Evolutionary conservation across 2,888 invertebrate genomes (phyloP).

Genomic region (Sceliomorpha sp.): DNA sequence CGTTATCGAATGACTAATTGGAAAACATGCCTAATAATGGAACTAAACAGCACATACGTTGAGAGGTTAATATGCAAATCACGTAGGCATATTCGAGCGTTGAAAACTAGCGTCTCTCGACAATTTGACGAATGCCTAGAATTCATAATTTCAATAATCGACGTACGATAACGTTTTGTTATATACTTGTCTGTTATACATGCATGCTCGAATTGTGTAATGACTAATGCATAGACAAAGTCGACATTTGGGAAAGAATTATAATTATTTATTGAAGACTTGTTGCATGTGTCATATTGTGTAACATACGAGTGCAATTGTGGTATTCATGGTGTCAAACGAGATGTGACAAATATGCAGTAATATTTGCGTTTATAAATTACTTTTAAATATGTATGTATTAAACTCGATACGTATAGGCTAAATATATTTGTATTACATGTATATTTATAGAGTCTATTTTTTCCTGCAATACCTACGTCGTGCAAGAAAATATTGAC

Average conservation of each 20-base stretch:
- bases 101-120: neutral
- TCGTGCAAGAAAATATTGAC: too few relatives aligned
- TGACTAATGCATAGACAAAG: conserved; percentile 4
- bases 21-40: too few relatives aligned
- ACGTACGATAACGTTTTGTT: neutral
- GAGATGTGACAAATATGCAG: conserved; percentile 8
- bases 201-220: conserved; percentile 4
- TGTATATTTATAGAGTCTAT: conserved; percentile 11
- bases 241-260: neutral
- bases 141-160: neutral
- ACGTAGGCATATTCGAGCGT: neutral
- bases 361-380: conserved; percentile 13
- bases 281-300: conserved; percentile 27
- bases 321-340: conserved; percentile 3
- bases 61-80: neutral
- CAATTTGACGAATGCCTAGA: neutral
- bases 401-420: conserved; percentile 22
- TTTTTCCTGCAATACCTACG: neutral
- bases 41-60: too few relatives aligned
- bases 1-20: neutral
- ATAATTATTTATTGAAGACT: conserved; percentile 42
- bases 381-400: conserved; percentile 24
- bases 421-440: conserved; percentile 42
- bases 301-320: conserved; percentile 5
- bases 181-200: neutral